Base-by-base conservation (phyloP, 2,888 invertebrate genomes). In the Dione vanillae region DNA sequence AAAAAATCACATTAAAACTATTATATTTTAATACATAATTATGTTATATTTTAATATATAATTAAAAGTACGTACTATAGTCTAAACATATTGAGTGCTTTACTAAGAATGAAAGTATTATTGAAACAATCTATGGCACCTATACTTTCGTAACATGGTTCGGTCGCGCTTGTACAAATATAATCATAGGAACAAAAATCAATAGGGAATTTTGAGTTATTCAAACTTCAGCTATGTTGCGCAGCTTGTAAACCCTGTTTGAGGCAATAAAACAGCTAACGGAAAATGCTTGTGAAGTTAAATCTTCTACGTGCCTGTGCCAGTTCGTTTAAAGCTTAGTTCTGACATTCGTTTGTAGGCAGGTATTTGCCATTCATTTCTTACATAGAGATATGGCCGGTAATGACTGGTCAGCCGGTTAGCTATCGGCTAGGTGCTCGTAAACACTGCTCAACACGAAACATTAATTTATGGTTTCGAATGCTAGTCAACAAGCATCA, bases 311-410 rank as follows among this genome's bases (percentile, higher is more conserved):
- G 90, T 90, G 90, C 89, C 83, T 84, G 76, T 76, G 81, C 82
- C 79, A 77, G 86, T 83, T 85, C 85, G 84, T 88, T 90, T 86
- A 83, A 84, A 87, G 83, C 83, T 83, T 79, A 85, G 82, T 81
- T 84, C 83, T 83, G 84, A 84, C 82, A 85, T 87, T 85, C 78
- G 86, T 85, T 85, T 85, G 89, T 86, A 84, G 88, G 89, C 86
- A 84, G 88, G 86, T 85, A 85, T 86, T 88, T 85, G 85, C 89
- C 87, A 91, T 91, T 91, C 92, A 90, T 91, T 88, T 87, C 85
- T 82, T 83, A 85, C 89, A 87, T 84, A 90, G 89, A 90, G 91
- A 90, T 91, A 92, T 91, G 88, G 87, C 82, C 83, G 84, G 86
- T 91, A 91, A 92, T 90, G 91, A 90, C 86, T 83, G 83, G 84